These are phyloP conservation scores for Anhinga rufa DNA, from an alignment of 2,113 vertebrate species.

Conservation along the genomic window DNA sequence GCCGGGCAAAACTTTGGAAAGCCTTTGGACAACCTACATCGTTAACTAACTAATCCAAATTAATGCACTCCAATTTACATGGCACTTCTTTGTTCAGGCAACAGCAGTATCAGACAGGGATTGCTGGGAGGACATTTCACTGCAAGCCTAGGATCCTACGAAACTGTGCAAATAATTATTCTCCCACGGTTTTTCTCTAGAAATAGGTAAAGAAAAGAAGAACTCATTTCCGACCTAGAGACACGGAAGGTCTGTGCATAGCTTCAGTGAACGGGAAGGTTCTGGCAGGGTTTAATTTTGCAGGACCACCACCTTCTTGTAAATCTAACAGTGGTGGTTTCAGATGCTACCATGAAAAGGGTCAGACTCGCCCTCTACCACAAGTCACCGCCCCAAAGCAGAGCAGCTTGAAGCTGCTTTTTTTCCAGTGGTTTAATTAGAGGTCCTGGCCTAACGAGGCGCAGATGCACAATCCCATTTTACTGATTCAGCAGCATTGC, in stretches of 20 bases:
- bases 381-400: not conserved
- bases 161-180: not conserved
- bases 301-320: not conserved
- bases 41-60: not conserved
- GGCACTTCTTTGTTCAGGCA: not conserved
- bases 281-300: not conserved
- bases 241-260: not conserved
- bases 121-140: fast-evolving
- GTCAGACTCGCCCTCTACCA: not conserved
- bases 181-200: not conserved
- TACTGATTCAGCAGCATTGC: not conserved
- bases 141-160: not conserved
- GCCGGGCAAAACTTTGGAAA: not conserved
- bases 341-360: not conserved
- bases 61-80: not conserved
- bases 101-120: not conserved
- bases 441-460: not conserved
- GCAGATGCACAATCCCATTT: not conserved
- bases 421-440: not conserved
- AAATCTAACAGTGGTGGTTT: not conserved
- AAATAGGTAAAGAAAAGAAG: not conserved
- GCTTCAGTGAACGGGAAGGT: not conserved
- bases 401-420: not conserved
- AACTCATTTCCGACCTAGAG: not conserved
- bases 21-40: not conserved